Evolutionary conservation across 2,113 vertebrate species (phyloP).

Genomic region (Tachysurus fulvidraco): DNA sequence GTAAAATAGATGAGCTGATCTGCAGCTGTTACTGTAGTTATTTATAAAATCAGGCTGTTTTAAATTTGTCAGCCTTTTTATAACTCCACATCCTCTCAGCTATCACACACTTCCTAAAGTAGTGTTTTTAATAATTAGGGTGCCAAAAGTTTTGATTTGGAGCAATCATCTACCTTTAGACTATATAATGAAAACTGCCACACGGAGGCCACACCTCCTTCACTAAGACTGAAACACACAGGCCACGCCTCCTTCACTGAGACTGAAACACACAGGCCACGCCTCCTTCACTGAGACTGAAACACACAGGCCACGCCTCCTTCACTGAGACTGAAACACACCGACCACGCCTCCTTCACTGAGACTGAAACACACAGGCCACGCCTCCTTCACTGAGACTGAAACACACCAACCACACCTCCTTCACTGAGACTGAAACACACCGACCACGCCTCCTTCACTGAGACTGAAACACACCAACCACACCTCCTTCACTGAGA

Average conservation of each 20-base stretch:
- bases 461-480: neutral
- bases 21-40: constrained; percentile 45
- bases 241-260: neutral
- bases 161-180: neutral
- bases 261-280: neutral
- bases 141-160: neutral
- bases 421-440: neutral
- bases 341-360: neutral
- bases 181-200: neutral
- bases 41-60: constrained; percentile 43
- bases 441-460: neutral
- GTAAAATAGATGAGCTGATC: constrained; percentile 48
- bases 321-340: neutral
- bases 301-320: neutral
- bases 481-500: neutral
- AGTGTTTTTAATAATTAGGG: neutral
- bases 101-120: neutral
- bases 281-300: neutral
- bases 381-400: neutral
- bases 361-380: neutral
- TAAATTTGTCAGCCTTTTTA: constrained; percentile 10
- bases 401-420: neutral
- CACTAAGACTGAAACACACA: neutral
- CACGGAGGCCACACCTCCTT: neutral
- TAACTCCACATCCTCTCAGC: neutral